phyloP scores from a whole-genome alignment of 2,888 invertebrate genomes.

The Fragum sueziense region DNA sequence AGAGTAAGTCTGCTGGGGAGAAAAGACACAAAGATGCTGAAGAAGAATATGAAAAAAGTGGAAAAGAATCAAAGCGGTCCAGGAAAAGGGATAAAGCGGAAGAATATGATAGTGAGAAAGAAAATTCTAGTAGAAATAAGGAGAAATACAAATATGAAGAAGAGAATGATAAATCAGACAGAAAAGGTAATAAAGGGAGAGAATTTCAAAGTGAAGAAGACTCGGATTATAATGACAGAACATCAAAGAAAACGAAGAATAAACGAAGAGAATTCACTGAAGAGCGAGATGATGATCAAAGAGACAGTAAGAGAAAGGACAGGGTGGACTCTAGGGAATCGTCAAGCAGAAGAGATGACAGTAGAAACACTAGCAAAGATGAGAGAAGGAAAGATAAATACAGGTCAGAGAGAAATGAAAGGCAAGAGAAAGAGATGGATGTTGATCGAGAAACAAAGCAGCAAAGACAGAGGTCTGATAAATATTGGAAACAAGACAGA shows the following conservation, averaged over 20 bases:
- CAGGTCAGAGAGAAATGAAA: conserved; percentile 23
- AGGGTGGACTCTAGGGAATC: conserved; percentile 4
- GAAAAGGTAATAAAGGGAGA: conserved; percentile 1
- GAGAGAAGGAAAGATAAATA: conserved; percentile 31
- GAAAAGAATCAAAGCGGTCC: neutral
- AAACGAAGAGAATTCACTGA: conserved; percentile 21
- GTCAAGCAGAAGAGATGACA: neutral
- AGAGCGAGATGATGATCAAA: conserved; percentile 10
- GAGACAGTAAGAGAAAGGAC: conserved; percentile 12
- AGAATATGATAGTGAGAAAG: conserved; percentile 3
- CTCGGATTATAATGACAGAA: neutral
- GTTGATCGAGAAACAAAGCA: conserved; percentile 7
- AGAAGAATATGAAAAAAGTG: neutral
- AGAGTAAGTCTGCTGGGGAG: neutral
- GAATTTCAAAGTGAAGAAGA: conserved; percentile 1
- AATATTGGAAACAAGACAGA: neutral
- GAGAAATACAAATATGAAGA: neutral
- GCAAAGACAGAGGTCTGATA: neutral
- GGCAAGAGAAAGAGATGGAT: conserved; percentile 32
- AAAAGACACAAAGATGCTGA: neutral
- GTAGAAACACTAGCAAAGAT: conserved; percentile 33
- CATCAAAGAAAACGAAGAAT: neutral
- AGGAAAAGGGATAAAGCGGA: neutral
- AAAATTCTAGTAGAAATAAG: conserved; percentile 4
- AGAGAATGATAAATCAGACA: neutral